Evolutionary conservation across 1,140 invertebrate genomes (phyloP), one percentile per base, ranked within the genome.

Genomic region (Drepana arcuata): DNA sequence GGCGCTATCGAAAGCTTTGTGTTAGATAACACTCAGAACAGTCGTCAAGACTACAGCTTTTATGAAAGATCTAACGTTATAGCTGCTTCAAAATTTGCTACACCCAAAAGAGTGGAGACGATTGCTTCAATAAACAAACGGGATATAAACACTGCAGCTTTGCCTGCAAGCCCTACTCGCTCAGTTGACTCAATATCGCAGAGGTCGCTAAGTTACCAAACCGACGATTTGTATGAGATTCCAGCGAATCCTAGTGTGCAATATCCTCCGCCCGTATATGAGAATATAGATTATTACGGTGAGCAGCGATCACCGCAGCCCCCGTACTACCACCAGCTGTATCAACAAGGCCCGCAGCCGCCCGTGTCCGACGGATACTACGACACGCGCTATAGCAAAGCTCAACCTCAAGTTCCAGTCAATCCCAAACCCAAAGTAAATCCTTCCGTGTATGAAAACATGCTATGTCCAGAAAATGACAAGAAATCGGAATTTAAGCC

Each of bases 201-300:
- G 50, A 87, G 84, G 48, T 86, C 89, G 12, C 86, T 88, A 34
- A 89, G 87, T 70, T 89, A 88, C 36, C 81, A 88, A 56, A 83
- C 84, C n/a, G 83, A 78, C 32, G 71, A 75, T 49, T 62, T 80
- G 26, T 82, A 82, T 40, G 74, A 81, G 48, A 77, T 77, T 40
- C 72, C 74, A 15, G 69, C 62, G 13, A 84, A 81, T 48, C 65
- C 70, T 4, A 67, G 59, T 34, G 41, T 57, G 16, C 79, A 77
- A 30, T 80, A 66, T 52, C 66, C 60, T 39, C 87, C 86, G 31
- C 91, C 88, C 15, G 89, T 94, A 13, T 94, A 94, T 68, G 92
- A 94, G 70, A 94, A 94, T 72, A 86, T 93, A 24, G 91, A 93
- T 43, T 92, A 92, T 70, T 93, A 92, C 78, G 81, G 85, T 7